phyloP scores from a whole-genome alignment of 2,888 invertebrate genomes.

The Heteropelma amictum region DNA sequence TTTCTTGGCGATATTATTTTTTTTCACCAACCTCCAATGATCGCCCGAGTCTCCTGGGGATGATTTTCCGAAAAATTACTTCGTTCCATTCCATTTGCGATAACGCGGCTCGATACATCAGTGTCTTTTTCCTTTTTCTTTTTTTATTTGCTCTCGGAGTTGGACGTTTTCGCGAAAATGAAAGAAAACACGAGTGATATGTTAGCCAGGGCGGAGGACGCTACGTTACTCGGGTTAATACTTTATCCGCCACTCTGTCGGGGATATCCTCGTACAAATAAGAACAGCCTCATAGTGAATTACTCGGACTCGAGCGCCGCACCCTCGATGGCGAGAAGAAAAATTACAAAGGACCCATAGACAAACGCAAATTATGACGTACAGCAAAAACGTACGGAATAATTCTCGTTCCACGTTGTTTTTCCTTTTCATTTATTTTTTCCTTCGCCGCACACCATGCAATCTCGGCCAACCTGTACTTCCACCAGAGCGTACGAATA shows the following conservation, averaged over 20 bases:
- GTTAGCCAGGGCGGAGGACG: constrained; percentile 13
- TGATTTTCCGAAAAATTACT: constrained; percentile 32
- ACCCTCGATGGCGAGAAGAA: constrained; percentile 3
- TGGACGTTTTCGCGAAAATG: not conserved
- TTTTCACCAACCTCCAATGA: not conserved
- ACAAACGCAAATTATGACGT: constrained; percentile 42
- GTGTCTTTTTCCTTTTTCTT: constrained; percentile 9
- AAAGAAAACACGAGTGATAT: not conserved
- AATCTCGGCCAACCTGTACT: not conserved
- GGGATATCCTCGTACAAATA: constrained; percentile 12
- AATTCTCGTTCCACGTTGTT: not conserved
- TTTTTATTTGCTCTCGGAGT: no score
- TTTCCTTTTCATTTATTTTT: constrained; percentile 6
- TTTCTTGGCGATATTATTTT: not conserved
- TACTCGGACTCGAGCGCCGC: constrained; percentile 27
- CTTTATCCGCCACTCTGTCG: constrained; percentile 30
- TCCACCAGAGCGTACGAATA: constrained; percentile 34
- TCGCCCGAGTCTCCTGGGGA: constrained; percentile 5
- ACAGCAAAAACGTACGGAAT: not conserved
- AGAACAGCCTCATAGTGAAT: constrained; percentile 16
- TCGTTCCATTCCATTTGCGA: not conserved
- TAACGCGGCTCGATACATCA: constrained; percentile 42
- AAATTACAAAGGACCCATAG: constrained; percentile 35
- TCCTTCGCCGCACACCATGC: not conserved
- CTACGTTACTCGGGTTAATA: constrained; percentile 41